Conservation (phyloP, 2,888 invertebrate genomes). For the Drepanosiphum platanoidis region DNA sequence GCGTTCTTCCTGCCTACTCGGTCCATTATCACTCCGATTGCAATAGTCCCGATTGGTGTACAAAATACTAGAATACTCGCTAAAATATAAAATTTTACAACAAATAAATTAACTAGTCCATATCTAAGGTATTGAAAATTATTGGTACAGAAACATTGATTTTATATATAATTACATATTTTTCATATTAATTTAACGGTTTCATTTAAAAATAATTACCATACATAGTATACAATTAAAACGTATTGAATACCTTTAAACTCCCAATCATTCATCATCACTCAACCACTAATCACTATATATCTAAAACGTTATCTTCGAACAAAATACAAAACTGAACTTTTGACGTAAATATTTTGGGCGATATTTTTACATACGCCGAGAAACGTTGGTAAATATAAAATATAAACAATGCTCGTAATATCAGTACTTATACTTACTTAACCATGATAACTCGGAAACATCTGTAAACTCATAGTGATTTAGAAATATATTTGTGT, state of each 20-base stretch:
- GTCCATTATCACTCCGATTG: constrained; percentile 72
- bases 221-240: too few relatives aligned
- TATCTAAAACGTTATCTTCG: background rate
- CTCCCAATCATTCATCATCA: too few relatives aligned
- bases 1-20: constrained; percentile 70
- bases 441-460: constrained; percentile 70
- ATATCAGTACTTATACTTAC: constrained; percentile 67
- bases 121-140: too few relatives aligned
- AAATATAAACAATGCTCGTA: too few relatives aligned
- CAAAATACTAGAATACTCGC: constrained; percentile 72
- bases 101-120: too few relatives aligned
- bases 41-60: constrained; percentile 70
- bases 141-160: too few relatives aligned
- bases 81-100: constrained; percentile 65
- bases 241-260: too few relatives aligned
- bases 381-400: too few relatives aligned
- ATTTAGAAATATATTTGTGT: constrained; percentile 68
- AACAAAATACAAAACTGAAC: background rate
- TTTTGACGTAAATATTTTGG: background rate
- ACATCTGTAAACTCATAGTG: constrained; percentile 69
- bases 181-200: too few relatives aligned
- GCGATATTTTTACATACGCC: background rate
- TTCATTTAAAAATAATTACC: too few relatives aligned
- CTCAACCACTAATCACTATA: too few relatives aligned
- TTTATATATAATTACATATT: too few relatives aligned